phyloP scores from a whole-genome alignment of 2,113 vertebrate species.

The Anas platyrhynchos region DNA sequence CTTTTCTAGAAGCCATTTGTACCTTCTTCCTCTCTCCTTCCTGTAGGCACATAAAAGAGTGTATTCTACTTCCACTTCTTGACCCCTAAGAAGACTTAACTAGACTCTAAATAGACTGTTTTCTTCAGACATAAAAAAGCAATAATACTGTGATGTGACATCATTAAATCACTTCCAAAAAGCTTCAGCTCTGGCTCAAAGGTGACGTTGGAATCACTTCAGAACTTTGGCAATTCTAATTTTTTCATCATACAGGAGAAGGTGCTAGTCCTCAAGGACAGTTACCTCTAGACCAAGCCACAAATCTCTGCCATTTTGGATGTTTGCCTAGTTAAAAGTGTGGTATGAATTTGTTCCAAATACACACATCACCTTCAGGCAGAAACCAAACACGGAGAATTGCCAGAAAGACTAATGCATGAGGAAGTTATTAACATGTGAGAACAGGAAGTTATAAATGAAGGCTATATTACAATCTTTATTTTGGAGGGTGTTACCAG shows the following conservation, averaged over 20 bases:
- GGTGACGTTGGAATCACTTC: not conserved
- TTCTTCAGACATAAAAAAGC: not conserved
- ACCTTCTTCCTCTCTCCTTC: not conserved
- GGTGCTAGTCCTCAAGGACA: constrained; percentile 6
- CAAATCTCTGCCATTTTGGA: constrained; percentile 42
- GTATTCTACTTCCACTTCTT: not conserved
- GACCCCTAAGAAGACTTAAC: not conserved
- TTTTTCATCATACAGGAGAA: not conserved
- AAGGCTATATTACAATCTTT: constrained; percentile 31
- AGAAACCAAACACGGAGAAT: constrained; percentile 31
- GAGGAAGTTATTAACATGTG: constrained; percentile 56
- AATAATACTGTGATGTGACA: not conserved
- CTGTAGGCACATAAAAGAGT: not conserved
- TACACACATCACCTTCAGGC: constrained; percentile 31
- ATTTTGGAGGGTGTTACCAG: constrained; percentile 36
- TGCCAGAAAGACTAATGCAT: constrained; percentile 38
- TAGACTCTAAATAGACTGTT: not conserved
- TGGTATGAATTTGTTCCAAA: constrained; percentile 41
- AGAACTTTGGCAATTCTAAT: not conserved
- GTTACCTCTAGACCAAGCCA: not conserved
- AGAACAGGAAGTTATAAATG: constrained; percentile 52
- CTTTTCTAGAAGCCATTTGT: not conserved
- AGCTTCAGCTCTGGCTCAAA: not conserved
- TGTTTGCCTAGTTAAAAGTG: constrained; percentile 17
- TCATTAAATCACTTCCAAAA: not conserved